Conservation (phyloP, 2,113 vertebrate genomes). For the Epinephelus lanceolatus region DNA sequence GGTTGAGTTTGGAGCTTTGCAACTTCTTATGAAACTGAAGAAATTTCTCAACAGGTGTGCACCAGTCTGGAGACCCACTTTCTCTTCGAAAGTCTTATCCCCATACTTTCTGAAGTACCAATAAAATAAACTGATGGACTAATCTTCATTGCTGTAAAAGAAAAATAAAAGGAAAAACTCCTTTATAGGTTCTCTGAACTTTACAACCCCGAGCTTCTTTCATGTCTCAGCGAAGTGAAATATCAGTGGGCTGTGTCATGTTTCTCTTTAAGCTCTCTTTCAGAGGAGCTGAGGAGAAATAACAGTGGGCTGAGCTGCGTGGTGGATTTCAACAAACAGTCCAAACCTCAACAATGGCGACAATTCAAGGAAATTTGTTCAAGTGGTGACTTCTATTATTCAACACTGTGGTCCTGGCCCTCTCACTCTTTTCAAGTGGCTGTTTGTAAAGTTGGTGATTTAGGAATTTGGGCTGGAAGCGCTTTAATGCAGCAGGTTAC, state of each 20-base stretch:
- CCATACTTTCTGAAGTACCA: constrained; percentile 9
- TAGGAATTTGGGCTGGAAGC: neutral
- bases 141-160: constrained; percentile 54
- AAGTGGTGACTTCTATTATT: constrained; percentile 21
- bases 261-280: constrained; percentile 21
- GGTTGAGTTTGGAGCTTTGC: too few species aligned
- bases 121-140: constrained; percentile 59
- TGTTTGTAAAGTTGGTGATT: neutral
- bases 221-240: constrained; percentile 35
- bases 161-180: constrained; percentile 50
- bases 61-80: neutral
- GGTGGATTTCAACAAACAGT: neutral
- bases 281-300: neutral
- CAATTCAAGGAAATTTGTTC: constrained; percentile 13
- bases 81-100: constrained; percentile 25
- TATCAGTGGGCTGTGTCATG: constrained; percentile 40
- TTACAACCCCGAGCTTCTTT: constrained; percentile 40
- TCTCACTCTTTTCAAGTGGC: neutral
- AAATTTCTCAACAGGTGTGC: neutral
- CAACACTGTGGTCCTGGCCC: neutral
- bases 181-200: constrained; percentile 52
- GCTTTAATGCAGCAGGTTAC: neutral
- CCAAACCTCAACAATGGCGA: neutral
- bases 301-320: neutral
- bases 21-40: too few species aligned